Evolutionary conservation across 2,797 vertebrate species (phyloP).

Genomic region (Poeciliopsis infans): DNA sequence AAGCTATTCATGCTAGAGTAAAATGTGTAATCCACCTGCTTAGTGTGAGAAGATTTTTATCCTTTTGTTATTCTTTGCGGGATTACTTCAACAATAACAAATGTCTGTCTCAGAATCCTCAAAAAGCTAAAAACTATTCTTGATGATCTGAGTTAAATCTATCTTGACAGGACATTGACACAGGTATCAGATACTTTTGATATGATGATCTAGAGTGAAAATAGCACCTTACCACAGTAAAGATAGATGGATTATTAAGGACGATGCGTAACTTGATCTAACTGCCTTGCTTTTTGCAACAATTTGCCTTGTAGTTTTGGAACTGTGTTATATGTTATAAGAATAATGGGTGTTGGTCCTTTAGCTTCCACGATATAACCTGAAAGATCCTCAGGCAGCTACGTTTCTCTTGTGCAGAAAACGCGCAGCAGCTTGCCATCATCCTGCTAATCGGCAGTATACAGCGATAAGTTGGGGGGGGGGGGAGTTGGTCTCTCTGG

Average conservation of each 20-base stretch:
- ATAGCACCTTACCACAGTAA: no score
- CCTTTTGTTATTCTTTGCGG: background rate
- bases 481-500: background rate
- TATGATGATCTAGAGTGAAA: background rate
- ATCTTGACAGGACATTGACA: background rate
- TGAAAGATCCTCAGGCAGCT: background rate
- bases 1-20: background rate
- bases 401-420: background rate
- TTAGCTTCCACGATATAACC: background rate
- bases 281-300: background rate
- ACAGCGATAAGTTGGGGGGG: background rate
- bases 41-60: background rate
- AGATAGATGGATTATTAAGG: background rate
- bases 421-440: background rate
- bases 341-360: background rate
- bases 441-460: background rate
- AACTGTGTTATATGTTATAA: background rate
- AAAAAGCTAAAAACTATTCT: slow-evolving; percentile 3
- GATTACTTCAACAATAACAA: background rate
- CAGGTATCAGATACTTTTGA: background rate
- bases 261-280: background rate
- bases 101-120: slow-evolving; percentile 14
- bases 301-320: background rate
- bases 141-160: background rate
- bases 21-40: background rate